Conservation (phyloP, 2,888 invertebrate genomes). For the Campoplex capitator region DNA sequence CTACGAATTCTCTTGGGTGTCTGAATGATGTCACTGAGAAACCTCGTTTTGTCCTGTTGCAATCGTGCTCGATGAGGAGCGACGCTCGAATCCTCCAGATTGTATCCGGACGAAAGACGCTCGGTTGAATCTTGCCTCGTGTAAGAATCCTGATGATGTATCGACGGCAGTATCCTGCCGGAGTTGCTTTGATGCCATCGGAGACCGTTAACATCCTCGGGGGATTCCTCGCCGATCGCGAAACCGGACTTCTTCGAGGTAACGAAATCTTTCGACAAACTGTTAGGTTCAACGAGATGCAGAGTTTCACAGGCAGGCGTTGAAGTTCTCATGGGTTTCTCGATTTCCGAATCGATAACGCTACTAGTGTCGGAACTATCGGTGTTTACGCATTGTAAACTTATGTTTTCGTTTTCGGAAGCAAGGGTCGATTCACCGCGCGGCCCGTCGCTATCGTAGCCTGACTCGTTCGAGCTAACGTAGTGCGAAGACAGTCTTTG, state of each 20-base stretch:
- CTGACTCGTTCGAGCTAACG: constrained; percentile 93
- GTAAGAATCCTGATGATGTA: constrained; percentile 76
- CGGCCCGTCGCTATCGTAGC: constrained; percentile 92
- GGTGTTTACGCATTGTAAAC: constrained; percentile 76
- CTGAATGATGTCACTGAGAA: constrained; percentile 81
- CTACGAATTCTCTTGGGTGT: constrained; percentile 84
- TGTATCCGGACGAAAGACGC: constrained; percentile 13
- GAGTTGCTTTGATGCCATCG: constrained; percentile 82
- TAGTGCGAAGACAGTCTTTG: constrained; percentile 87
- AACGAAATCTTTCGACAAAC: constrained; percentile 9
- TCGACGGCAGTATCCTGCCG: constrained; percentile 81
- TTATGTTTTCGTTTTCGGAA: constrained; percentile 79
- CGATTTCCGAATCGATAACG: constrained; percentile 85
- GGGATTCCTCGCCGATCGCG: not conserved
- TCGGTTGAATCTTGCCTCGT: constrained; percentile 56
- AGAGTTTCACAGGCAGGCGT: constrained; percentile 75
- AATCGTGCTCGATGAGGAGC: constrained; percentile 79
- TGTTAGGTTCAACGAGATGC: constrained; percentile 24
- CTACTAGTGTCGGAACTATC: constrained; percentile 82
- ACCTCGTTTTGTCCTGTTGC: constrained; percentile 82
- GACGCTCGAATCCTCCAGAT: constrained; percentile 27
- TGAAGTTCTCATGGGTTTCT: constrained; percentile 85
- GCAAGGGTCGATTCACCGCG: constrained; percentile 80
- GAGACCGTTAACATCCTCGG: constrained; percentile 72
- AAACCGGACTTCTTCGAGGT: not conserved